phyloP scores from a whole-genome alignment of 2,797 vertebrate genomes.

The Aeoliscus strigatus region DNA sequence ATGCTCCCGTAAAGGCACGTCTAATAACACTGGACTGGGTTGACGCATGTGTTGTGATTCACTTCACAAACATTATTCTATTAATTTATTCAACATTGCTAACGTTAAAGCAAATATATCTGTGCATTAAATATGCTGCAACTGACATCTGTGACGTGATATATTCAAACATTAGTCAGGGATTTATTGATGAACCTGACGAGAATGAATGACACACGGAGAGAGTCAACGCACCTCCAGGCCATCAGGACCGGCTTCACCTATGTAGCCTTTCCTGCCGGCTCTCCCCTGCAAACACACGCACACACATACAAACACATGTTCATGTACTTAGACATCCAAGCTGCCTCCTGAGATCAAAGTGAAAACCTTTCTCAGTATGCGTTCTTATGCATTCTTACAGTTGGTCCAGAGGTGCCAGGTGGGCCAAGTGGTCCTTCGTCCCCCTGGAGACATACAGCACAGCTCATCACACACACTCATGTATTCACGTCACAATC shows the following conservation, averaged over 20 bases:
- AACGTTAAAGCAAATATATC: no score
- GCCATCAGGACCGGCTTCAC: conserved; percentile 86
- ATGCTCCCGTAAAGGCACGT: no score
- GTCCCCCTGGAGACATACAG: conserved; percentile 82
- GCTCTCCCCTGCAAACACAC: conserved; percentile 79
- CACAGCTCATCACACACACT: conserved; percentile 10
- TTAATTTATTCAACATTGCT: no score
- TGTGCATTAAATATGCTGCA: no score
- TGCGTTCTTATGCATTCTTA: conserved; percentile 66
- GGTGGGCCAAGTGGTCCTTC: conserved; percentile 85
- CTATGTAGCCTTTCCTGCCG: conserved; percentile 84
- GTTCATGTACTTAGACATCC: conserved; percentile 14
- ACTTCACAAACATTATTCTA: no score
- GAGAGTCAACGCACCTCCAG: conserved; percentile 71
- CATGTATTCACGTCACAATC: no score
- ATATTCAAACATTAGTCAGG: not conserved
- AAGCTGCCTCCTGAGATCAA: conserved; percentile 14
- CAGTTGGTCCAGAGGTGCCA: conserved; percentile 81
- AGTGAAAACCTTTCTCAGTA: no score
- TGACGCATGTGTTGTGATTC: no score
- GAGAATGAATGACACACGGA: not conserved
- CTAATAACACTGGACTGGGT: no score
- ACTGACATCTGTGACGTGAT: no score
- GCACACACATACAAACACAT: conserved; percentile 20
- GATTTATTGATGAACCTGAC: not conserved